Base-by-base conservation (phyloP, 2,888 invertebrate genomes). In the Acheta domesticus region DNA sequence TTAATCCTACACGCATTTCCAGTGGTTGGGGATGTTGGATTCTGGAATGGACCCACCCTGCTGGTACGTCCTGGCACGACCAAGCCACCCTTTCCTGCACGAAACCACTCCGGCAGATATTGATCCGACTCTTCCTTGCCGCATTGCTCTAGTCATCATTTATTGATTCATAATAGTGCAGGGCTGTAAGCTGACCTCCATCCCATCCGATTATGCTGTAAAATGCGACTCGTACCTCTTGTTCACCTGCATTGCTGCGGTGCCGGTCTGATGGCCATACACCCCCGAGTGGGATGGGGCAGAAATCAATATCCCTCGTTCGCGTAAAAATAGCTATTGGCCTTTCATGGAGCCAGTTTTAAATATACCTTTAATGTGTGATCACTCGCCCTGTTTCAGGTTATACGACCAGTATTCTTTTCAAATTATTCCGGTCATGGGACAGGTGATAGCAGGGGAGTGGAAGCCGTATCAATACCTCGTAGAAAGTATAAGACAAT, bases 381-480 rank as follows among this genome's bases (percentile, higher is more conserved):
- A 75, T 23, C n/a, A 75, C 20, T 74, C 21, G 36, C 20, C 77
- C 78, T 80, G 82, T 87, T 87, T 49, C 87, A 95, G 95, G 90
- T 83, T 93, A 0, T 99, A 99, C 87, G 98, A 99, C 87, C 92
- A 93, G 85, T 99, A 99, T 88, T 99, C 98, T 49, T 98, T 99
- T 88, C 94, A 98, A 91, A 91, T 99, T 82, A 99, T 99, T 85
- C 99, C 99, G 12, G 96, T 96, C 2, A 89, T 99, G 90, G 99
- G 99, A 0, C 95, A 97, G 86, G 88, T 99, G 74, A 89, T 99
- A 73, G 95, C 96, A 8, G 94, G 96, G 3, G 95, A 99, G 88
- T 99, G 97, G 96, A 91, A 95, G 82, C 93, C 98, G 0, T 99
- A 99, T 89, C 95, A 98, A 87, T 99, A 99, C 87, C 90, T 99